Base-by-base conservation (phyloP, 2,113 vertebrate genomes). In the Poecile atricapillus region DNA sequence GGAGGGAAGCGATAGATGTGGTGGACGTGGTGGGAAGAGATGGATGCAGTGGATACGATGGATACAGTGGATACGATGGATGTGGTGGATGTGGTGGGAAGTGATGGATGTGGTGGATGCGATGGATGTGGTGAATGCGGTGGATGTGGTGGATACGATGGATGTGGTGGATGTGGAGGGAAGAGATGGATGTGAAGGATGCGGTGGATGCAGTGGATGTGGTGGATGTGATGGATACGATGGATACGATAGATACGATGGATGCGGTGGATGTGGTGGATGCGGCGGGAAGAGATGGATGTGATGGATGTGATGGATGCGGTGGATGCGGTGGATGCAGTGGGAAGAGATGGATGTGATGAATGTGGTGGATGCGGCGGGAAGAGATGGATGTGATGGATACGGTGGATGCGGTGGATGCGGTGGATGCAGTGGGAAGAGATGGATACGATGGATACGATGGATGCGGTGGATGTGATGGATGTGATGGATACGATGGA, bases 401-500 rank as follows among this genome's bases (percentile, higher is more conserved):
- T 22, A 47, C 7, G 11, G 11, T 39, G 43, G 21, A 11, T 15
- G 30, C 7, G 3, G 4, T 19, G 24, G 59, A 28, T 8, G 59
- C 11, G 2, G 4, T 20, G 31, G 23, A 11, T 16, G 30, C 14
- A 1, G 0, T 31, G 21, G 62, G 23, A 11, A 15, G 30, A 10
- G 1, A 0, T 31, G 62, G 19, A 7, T 7, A 14, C 3, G 7
- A 5, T 22, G 20, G 21, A 15, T 14, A 25, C 8, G 5, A 6
- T 22, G 62, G 28, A 15, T 27, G 33, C 0, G 3, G 11, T 19
- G 33, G 16, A 7, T 11, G 9, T 2, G 1, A 1, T 24, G 27
- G 6, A 23, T 4, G 21, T 1, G 3, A 0, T 37, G 47, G 5
- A 18, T 13, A 14, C 3, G 3, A 1, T 16, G 41, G 28, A 53